Evolutionary conservation across 1,140 invertebrate species (phyloP).

Genomic region (Ridgeia piscesae): DNA sequence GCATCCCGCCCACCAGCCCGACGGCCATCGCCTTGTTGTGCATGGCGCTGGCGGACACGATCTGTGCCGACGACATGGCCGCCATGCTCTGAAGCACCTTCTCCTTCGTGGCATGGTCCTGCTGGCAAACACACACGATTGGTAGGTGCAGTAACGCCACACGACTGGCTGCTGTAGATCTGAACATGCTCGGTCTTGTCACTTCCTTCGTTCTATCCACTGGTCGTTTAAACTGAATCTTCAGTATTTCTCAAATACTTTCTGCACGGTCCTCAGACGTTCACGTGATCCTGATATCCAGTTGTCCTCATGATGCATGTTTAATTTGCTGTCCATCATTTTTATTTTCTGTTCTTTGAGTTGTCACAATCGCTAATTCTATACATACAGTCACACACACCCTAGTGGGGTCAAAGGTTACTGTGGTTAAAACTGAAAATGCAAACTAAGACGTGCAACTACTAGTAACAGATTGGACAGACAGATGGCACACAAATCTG

Average conservation of each 20-base stretch:
- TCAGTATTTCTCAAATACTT: background rate
- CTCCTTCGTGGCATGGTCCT: constrained; percentile 91
- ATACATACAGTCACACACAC: background rate
- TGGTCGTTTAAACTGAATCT: background rate
- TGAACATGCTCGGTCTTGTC: background rate
- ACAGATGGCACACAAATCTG: background rate
- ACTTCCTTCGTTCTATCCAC: background rate
- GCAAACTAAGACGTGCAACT: background rate
- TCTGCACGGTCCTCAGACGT: background rate
- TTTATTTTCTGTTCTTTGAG: background rate
- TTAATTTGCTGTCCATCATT: background rate
- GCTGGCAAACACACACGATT: constrained; percentile 33
- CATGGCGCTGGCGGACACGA: constrained; percentile 77
- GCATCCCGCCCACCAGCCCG: background rate
- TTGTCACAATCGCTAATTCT: background rate
- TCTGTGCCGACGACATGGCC: constrained; percentile 93
- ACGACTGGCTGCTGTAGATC: no score
- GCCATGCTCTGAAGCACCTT: constrained; percentile 96
- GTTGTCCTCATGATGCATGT: no score
- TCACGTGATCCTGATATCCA: background rate
- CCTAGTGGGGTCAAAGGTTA: background rate
- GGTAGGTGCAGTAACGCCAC: background rate
- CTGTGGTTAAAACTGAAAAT: background rate
- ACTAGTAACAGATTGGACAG: background rate
- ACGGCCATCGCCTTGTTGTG: constrained; percentile 19